Evolutionary conservation across 2,888 invertebrate species (phyloP).

Genomic region (Caradrina kadenii): DNA sequence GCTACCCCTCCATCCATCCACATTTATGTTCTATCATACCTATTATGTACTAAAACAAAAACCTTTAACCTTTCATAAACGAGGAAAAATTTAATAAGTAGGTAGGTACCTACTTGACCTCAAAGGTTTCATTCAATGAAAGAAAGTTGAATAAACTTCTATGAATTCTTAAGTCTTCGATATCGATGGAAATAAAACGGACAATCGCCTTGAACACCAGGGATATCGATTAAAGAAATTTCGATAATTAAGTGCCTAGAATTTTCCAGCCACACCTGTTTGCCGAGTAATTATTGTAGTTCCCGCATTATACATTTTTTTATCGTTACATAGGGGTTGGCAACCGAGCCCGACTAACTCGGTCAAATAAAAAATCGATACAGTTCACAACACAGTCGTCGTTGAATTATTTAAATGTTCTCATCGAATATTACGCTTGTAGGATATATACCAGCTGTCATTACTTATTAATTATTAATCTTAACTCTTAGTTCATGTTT

Average conservation of each 20-base stretch:
- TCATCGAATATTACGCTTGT: slow-evolving; percentile 30
- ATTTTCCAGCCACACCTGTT: slow-evolving; percentile 13
- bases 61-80: neutral
- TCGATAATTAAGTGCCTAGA: slow-evolving; percentile 3
- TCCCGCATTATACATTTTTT: slow-evolving; percentile 53
- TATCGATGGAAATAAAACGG: neutral
- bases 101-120: slow-evolving; percentile 2
- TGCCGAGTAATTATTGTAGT: slow-evolving; percentile 8
- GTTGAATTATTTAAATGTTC: slow-evolving; percentile 46
- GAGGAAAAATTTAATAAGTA: neutral
- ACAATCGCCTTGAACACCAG: neutral
- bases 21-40: too few relatives aligned
- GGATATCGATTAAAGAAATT: slow-evolving; percentile 1
- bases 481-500: neutral
- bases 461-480: slow-evolving; percentile 7
- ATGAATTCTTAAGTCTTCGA: slow-evolving; percentile 8
- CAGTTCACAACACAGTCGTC: slow-evolving; percentile 22
- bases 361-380: slow-evolving; percentile 63
- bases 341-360: slow-evolving; percentile 25
- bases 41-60: neutral
- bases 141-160: slow-evolving; percentile 9
- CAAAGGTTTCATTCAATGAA: neutral
- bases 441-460: slow-evolving; percentile 8
- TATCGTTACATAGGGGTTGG: slow-evolving; percentile 51
- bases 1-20: too few relatives aligned